Evolutionary conservation across 2,113 vertebrate genomes (phyloP), one percentile per base, ranked within the genome.

Genomic region (Paedocypris sp.): DNA sequence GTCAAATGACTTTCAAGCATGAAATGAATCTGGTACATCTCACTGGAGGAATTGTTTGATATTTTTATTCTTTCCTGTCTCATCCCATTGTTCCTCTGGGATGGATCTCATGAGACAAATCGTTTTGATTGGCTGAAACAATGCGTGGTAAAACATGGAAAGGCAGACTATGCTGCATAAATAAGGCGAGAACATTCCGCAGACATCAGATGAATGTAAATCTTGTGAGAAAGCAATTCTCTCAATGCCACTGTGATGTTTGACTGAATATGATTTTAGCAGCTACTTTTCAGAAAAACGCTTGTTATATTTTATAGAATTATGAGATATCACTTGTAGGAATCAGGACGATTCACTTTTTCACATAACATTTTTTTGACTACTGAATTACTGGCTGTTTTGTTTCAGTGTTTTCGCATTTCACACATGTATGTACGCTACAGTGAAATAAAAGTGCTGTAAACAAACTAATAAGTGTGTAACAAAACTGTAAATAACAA

Each of bases 1-100:
- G 54, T 69, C 66, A 67, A 64, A 43, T 61, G 42, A 71, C 29
- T 73, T 63, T 75, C 60, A 74, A 69, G 69, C 57, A 72, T 69
- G 66, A 68, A 36, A 46, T 50, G 50, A 47, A 62, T 51, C 12
- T 15, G 15, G 39, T 56, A 36, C 15, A 48, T 56, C 68, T 49
- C 50, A 18, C 49, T 48, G 33, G 67, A 69, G 57, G 63, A 50
- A 22, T 20, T 50, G 22, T 49, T 60, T 13, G 11, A 26, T 57
- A 51, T 62, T 69, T 59, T 45, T 42, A 53, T 62, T 43, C 18
- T 38, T 60, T 4, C 15, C 57, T 54, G 41, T 15, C 62, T 47
- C 6, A 6, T 51, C 42, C 32, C 60, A 31, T 46, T 72, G 19
- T 63, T 69, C 58, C 25, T 69, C 57, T 38, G 29, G 51, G 29